Base-by-base conservation (phyloP, 2,888 invertebrate genomes). In the Noctua janthe region DNA sequence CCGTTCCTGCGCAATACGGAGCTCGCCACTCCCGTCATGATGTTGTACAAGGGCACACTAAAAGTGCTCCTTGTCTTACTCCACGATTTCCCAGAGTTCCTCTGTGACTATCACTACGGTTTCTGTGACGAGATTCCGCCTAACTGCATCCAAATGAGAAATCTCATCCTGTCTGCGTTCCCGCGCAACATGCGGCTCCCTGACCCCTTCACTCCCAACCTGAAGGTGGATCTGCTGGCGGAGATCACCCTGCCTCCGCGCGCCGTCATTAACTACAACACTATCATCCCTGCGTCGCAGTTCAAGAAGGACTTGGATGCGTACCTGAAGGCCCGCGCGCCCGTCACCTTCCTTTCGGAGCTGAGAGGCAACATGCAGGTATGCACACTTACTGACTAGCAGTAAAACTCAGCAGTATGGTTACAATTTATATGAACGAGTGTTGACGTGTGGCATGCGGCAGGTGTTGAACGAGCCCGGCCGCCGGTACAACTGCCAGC, bases 91-190 rank as follows among this genome's bases (percentile, higher is more conserved):
- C 99, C 99, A 0, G 99, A 99, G 96, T 99, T 99, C 95, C 97
- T 99, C 74, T 99, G 99, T 95, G 99, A 99, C 94, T 99, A 99
- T 95, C 99, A 99, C 95, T 99, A 99, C 94, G 99, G 99, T 70
- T 99, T 99, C 97, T 99, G 99, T 95, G 99, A 99, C 95, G 99
- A 99, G 83, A 99, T 99, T 91, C 99, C 99, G 71, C 99, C 99
- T 7, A 99, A 99, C 95, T 99, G 99, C 96, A 99, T 99, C 89
- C 99, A 99, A 95, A 99, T 99, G 99, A 97, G 99, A 74, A 99
- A 99, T 94, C 97, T 99, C 79, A 99, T 99, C 77, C 97, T 99
- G 84, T 99, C 99, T 7, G 99, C 99, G 4, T 99, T 99, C 94
- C 99, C 99, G 17, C 97, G 99, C 73, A 99, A 99, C 93, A 99